A percentile compares a stretch with the other conserved stretches of the same genome.
Conservation (phyloP, 2,113 vertebrate genomes). For the Macheiramphus alcinus region DNA sequence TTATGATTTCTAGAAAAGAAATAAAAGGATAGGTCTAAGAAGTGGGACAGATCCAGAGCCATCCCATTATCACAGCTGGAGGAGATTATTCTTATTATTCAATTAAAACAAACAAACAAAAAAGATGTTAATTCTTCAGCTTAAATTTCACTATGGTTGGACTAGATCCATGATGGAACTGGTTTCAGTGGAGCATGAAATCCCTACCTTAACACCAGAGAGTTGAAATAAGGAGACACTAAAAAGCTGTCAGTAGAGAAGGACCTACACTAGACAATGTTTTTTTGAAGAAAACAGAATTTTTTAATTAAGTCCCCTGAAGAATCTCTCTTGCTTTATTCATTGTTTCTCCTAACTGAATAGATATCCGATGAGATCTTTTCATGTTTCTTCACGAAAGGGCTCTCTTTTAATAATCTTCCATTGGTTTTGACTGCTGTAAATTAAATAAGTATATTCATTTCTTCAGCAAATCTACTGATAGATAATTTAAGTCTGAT, state of each 20-base stretch:
- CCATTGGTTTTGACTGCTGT: background rate
- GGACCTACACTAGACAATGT: rapidly evolving
- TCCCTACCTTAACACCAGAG: background rate
- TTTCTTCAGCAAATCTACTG: background rate
- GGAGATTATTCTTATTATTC: background rate
- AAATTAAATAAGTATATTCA: background rate
- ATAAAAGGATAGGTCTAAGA: background rate
- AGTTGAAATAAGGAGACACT: background rate
- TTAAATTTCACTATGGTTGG: background rate
- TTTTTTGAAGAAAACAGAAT: background rate
- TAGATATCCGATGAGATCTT: background rate
- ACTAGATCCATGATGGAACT: background rate
- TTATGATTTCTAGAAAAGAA: background rate
- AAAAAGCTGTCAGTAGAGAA: background rate
- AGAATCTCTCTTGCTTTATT: background rate
- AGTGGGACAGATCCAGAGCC: background rate
- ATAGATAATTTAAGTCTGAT: background rate
- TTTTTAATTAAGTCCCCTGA: background rate
- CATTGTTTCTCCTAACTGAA: background rate
- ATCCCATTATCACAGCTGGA: background rate
- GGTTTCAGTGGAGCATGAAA: background rate
- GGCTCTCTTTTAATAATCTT: background rate
- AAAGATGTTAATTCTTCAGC: background rate
- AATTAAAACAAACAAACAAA: background rate
- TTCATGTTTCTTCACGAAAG: background rate